Base-by-base conservation (phyloP, 2,888 invertebrate genomes). In the Epirrita christyi region DNA sequence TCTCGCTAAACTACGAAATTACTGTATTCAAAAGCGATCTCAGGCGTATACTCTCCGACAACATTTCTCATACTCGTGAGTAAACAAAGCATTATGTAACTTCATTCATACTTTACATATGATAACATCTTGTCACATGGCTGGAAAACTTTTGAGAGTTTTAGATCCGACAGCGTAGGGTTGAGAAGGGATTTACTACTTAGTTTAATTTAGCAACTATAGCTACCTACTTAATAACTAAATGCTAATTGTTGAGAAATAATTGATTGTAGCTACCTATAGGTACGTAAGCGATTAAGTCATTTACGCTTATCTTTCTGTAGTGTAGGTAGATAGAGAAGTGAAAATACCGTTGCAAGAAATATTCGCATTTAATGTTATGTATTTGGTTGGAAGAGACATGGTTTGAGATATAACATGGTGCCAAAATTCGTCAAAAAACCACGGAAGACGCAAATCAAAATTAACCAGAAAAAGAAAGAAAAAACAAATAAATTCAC, bases 81-180 rank as follows among this genome's bases (percentile, higher is more conserved):
- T 55, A 59, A 59, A 55, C 50, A 59, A 59, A 55, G 45, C 43
- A 28, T 59, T 46, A 51, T 55, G 51, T 15, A 59, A 59, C 55
- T 51, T 59, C 59, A 59, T 59, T 59, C 59, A 59, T 50, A 50
- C 49, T 29, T 13, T 27, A 32, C 21, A 40, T 45, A 34, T 34
- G 55, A 55, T 55, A 59, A 34, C 37, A 48, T 59, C 59, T 47
- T 55, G 59, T 59, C 59, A 54, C 36, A 59, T 27, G 15, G 45
- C 52, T 53, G 44, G 48, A 49, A 58, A 58, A 53, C 32, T 53
- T 44, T 40, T 15, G 40, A 21, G 27, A 13, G 6, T 41, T 14
- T 8, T 11, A 5, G n/a, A 29, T 29, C n/a, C n/a, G n/a, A 29
- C 8, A 29, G 4, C 29, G 29, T 8, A 6, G 29, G 21, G 21